Evolutionary conservation across 2,113 vertebrate species (phyloP), one percentile per base, ranked within the genome.

Genomic region (Leuciscus idus): DNA sequence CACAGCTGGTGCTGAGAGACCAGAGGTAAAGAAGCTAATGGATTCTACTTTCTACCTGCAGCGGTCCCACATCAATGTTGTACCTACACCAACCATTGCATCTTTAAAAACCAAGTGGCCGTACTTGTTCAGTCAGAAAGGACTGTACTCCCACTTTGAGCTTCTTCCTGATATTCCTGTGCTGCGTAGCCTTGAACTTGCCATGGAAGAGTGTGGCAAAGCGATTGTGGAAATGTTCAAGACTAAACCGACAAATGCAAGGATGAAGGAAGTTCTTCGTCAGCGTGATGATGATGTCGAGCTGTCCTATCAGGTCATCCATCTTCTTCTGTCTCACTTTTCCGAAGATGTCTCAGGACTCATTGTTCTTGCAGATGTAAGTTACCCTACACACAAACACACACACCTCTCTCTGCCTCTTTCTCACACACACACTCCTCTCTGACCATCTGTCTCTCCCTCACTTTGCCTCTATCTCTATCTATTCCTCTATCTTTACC

Each of bases 101-200:
- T 83, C 87, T 43, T 28, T 85, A 46, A 85, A 6, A 73, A 28
- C 4, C 10, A 61, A 89, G 12, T 87, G 86, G 83, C 86, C 70
- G 57, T 88, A 57, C 19, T n/a, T 86, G 82, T 86, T 86, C 6
- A 82, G n/a, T 73, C 85, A 84, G 36, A 84, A 84, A 68, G 33
- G 39, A 0, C 39, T 89, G 23, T 62, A 48, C 61, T 33, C 21
- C 48, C 83, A 89, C 72, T 85, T 89, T 85, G 46, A 89, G 17
- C 57, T 89, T 12, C 87, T 77, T 21, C 72, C 78, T 68, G 78
- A 86, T 21, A 57, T 86, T 15, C 83, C 78, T 52, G 59, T 88
- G 21, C 21, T 87, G 61, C 15, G 64, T 81, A 61, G 57, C 33
- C 75, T 78, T 57, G 50, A 78, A 28, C 50, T 78, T 57, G 15